phyloP scores from a whole-genome alignment of 2,797 vertebrate species.

The Spea hammondii region DNA sequence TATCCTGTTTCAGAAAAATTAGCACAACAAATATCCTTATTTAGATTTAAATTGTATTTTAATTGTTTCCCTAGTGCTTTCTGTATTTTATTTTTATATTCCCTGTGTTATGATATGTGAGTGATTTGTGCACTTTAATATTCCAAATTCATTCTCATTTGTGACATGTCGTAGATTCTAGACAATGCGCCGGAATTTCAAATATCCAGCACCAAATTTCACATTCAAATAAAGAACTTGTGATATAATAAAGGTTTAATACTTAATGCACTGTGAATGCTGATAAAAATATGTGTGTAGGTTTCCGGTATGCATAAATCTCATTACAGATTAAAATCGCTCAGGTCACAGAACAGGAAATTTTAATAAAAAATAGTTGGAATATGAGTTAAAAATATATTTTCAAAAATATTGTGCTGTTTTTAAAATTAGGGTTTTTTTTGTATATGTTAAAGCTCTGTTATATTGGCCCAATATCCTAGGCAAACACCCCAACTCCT shows the following conservation, averaged over 20 bases:
- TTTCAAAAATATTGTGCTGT: no score
- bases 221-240: conserved; percentile 3
- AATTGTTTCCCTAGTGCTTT: not conserved
- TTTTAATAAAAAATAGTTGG: no score
- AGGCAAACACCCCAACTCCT: no score
- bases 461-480: no score
- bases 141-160: not conserved
- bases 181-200: conserved; percentile 6
- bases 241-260: conserved; percentile 12
- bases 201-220: conserved; percentile 7
- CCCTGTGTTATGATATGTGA: no score
- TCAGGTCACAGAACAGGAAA: conserved; percentile 42
- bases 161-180: conserved; percentile 1
- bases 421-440: no score
- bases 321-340: conserved; percentile 62
- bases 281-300: conserved; percentile 58
- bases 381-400: no score
- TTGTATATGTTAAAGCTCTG: no score
- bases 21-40: conserved; percentile 28
- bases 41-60: not conserved
- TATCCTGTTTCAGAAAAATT: conserved; percentile 15
- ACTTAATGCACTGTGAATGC: conserved; percentile 18
- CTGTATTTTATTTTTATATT: no score
- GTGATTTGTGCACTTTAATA: not conserved
- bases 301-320: conserved; percentile 60